A percentile compares a stretch with the other conserved stretches of the same genome.
These are phyloP conservation scores for Litocranius walleri DNA, from an alignment of 2,113 vertebrate genomes.

Conservation along the genomic window DNA sequence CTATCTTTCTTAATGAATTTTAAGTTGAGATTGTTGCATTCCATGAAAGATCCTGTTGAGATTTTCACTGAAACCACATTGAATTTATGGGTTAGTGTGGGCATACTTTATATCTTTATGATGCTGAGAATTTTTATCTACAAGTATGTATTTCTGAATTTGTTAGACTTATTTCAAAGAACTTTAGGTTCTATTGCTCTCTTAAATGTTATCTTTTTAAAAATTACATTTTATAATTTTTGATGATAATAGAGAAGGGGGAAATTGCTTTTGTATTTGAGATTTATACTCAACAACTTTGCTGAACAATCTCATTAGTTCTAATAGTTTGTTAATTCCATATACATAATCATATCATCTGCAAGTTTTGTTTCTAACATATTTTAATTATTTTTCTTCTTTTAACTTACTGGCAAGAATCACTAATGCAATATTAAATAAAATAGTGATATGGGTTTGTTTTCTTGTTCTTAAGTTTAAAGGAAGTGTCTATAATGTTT, in stretches of 20 bases:
- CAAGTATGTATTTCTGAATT: not conserved
- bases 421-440: not conserved
- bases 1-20: conserved; percentile 15
- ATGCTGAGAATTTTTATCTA: conserved; percentile 14
- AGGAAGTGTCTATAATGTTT: not conserved
- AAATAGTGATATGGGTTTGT: not conserved
- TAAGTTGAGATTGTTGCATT: not conserved
- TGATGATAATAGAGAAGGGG: not conserved
- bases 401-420: conserved; percentile 19
- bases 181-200: not conserved
- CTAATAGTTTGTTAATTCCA: not conserved
- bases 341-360: not conserved
- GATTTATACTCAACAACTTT: not conserved
- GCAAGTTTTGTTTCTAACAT: not conserved
- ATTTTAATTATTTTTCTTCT: conserved; percentile 32
- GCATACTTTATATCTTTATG: conserved; percentile 17
- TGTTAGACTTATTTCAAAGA: conserved; percentile 40
- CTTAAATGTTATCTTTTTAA: not conserved
- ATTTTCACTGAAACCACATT: conserved; percentile 14
- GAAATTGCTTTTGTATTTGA: conserved; percentile 6
- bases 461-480: conserved; percentile 10
- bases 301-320: not conserved
- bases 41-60: not conserved
- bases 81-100: conserved; percentile 15
- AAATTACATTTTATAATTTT: conserved; percentile 24